These are phyloP conservation scores for Uromys caudimaculatus DNA, from an alignment of 2,797 vertebrate species.

Conservation along the genomic window DNA sequence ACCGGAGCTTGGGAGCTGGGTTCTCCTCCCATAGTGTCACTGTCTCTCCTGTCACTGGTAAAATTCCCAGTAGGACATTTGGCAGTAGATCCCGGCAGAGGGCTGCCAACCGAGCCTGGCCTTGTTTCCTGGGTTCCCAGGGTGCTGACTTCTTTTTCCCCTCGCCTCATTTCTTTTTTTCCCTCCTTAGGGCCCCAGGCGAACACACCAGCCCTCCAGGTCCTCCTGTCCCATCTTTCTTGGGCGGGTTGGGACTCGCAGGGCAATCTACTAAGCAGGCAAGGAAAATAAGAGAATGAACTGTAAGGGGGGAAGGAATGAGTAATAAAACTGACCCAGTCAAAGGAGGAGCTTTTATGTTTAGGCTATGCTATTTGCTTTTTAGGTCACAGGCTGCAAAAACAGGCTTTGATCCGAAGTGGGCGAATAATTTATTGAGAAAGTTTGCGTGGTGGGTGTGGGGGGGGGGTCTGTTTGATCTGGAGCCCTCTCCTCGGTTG, in stretches of 20 bases:
- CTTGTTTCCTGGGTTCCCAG: constrained; percentile 71
- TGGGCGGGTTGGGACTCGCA: constrained; percentile 77
- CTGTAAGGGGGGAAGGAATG: constrained; percentile 78
- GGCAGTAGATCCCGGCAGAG: constrained; percentile 53
- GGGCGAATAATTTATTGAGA: constrained; percentile 82
- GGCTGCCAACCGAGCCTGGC: constrained; percentile 66
- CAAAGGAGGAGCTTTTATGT: constrained; percentile 79
- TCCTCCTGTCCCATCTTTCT: constrained; percentile 71
- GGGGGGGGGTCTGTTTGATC: constrained; percentile 75
- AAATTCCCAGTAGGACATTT: constrained; percentile 78
- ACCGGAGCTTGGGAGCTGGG: not conserved
- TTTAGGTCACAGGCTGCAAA: constrained; percentile 83
- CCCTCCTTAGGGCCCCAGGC: constrained; percentile 65
- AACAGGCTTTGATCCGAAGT: constrained; percentile 82
- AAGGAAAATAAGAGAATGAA: constrained; percentile 82
- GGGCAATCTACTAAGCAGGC: constrained; percentile 70
- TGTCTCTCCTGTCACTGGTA: constrained; percentile 54
- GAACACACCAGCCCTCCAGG: constrained; percentile 46
- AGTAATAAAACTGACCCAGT: constrained; percentile 77
- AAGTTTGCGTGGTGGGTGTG: constrained; percentile 75
- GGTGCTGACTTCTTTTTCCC: constrained; percentile 59
- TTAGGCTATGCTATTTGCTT: constrained; percentile 80
- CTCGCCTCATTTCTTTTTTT: constrained; percentile 68
- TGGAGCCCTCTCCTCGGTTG: constrained; percentile 72
- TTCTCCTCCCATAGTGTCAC: constrained; percentile 29